Conservation (phyloP, 2,888 invertebrate genomes). For the Schizaphis graminum region DNA sequence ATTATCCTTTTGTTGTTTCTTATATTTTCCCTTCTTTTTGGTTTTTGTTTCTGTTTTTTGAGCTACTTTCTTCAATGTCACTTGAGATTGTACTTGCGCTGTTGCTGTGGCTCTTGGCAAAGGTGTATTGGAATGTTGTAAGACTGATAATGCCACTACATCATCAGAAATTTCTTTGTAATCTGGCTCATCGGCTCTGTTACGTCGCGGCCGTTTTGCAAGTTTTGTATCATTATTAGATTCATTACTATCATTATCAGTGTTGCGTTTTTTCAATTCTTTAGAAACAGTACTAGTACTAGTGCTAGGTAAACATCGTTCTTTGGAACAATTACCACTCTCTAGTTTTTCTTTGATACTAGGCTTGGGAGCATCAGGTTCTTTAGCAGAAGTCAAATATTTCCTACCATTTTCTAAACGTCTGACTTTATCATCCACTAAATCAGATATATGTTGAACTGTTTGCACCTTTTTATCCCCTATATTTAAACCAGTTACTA, state of each 20-base stretch:
- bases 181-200: constrained; percentile 55
- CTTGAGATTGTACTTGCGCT: constrained; percentile 66
- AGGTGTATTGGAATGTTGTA: constrained; percentile 65
- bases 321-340: constrained; percentile 48
- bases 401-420: constrained; percentile 90
- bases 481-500: constrained; percentile 92
- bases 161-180: constrained; percentile 61
- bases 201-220: constrained; percentile 47
- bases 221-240: constrained; percentile 53
- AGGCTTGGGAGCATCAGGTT: constrained; percentile 74
- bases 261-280: constrained; percentile 82
- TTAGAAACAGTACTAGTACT: constrained; percentile 73
- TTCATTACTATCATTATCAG: constrained; percentile 73
- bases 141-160: constrained; percentile 10
- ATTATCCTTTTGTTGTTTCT: constrained; percentile 77
- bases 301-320: constrained; percentile 44
- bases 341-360: constrained; percentile 60
- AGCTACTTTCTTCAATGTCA: constrained; percentile 71
- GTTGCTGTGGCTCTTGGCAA: constrained; percentile 67
- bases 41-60: constrained; percentile 73
- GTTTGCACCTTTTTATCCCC: constrained; percentile 95
- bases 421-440: constrained; percentile 91
- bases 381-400: constrained; percentile 82
- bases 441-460: constrained; percentile 87
- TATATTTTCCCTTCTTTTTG: constrained; percentile 72